Evolutionary conservation across 2,888 invertebrate species (phyloP).

Genomic region (Lithosia quadra): DNA sequence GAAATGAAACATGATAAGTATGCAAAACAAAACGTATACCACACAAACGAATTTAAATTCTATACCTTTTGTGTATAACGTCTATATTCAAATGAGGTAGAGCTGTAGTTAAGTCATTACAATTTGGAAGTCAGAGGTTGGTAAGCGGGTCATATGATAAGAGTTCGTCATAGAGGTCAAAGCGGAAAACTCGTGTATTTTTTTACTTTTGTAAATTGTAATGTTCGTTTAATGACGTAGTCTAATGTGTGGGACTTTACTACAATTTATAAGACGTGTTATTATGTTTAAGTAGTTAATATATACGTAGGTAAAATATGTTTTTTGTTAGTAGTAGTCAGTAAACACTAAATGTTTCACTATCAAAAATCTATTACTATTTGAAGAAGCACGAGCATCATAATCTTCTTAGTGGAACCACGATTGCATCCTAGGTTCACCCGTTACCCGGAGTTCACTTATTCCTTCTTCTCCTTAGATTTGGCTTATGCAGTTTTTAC

Average conservation of each 20-base stretch:
- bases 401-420: background rate
- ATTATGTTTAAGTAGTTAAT: constrained; percentile 6
- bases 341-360: background rate
- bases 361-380: too few species aligned
- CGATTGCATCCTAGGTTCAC: too few species aligned
- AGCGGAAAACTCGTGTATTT: constrained; percentile 65
- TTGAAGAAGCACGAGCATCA: too few species aligned
- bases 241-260: constrained; percentile 12
- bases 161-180: constrained; percentile 74
- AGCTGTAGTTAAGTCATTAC: constrained; percentile 56
- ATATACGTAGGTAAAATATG: background rate
- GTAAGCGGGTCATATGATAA: constrained; percentile 84
- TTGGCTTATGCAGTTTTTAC: too few species aligned
- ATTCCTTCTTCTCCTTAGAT: too few species aligned
- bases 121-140: constrained; percentile 55
- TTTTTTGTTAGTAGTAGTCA: background rate
- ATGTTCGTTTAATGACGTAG: constrained; percentile 15
- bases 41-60: constrained; percentile 49
- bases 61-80: constrained; percentile 41
- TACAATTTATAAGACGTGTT: constrained; percentile 10
- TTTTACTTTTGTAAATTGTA: constrained; percentile 34
- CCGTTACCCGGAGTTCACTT: too few species aligned
- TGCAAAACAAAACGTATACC: constrained; percentile 58
- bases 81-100: constrained; percentile 39
- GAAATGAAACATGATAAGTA: constrained; percentile 77